A percentile compares a stretch with the other conserved stretches of the same genome.
Evolutionary conservation across 2,113 vertebrate species (phyloP).

Genomic region (Cochlearius cochlearius): DNA sequence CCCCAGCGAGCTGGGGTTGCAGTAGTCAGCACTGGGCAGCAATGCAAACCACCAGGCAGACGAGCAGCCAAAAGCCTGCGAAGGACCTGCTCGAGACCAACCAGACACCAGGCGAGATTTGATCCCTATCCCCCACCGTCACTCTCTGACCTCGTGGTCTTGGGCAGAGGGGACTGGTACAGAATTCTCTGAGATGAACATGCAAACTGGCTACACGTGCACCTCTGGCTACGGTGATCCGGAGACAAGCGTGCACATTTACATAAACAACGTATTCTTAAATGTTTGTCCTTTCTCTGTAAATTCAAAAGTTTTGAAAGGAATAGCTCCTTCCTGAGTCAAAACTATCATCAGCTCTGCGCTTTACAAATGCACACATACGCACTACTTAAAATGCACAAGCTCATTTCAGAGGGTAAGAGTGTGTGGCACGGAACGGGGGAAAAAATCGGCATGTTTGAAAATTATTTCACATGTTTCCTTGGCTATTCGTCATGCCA

Average conservation of each 20-base stretch:
- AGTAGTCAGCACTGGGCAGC: neutral
- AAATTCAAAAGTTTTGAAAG: neutral
- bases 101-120: fast-evolving
- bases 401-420: neutral
- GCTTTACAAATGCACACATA: neutral
- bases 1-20: neutral
- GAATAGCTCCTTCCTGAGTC: neutral
- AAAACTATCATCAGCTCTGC: neutral
- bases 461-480: neutral
- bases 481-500: neutral
- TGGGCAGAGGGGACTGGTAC: fast-evolving
- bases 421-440: fast-evolving
- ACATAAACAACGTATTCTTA: neutral
- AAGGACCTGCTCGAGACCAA: neutral
- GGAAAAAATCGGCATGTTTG: neutral
- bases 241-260: neutral
- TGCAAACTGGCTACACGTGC: fast-evolving
- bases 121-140: fast-evolving
- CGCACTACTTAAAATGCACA: neutral
- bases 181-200: neutral
- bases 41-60: neutral
- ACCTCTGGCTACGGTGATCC: neutral
- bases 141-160: neutral
- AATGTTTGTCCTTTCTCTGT: neutral
- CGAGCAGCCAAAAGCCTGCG: neutral